phyloP scores from a whole-genome alignment of 2,888 invertebrate species.

The Chaetoderma sp. region DNA sequence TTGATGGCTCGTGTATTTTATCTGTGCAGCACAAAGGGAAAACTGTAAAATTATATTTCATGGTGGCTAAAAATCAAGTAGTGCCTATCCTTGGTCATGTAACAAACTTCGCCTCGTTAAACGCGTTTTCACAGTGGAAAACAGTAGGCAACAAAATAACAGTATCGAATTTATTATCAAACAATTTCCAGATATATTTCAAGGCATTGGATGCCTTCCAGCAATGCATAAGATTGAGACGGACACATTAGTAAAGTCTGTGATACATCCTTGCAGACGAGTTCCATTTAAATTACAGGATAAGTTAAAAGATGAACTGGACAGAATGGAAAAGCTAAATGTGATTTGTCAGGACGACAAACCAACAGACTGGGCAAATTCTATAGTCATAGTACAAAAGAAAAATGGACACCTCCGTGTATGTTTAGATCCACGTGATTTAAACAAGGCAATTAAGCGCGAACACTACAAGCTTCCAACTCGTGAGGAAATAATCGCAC shows the following conservation, averaged over 20 bases:
- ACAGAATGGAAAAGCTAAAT: slow-evolving; percentile 14
- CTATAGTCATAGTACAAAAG: slow-evolving; percentile 18
- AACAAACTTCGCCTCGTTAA: too few species aligned
- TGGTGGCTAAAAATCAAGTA: too few species aligned
- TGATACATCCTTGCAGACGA: slow-evolving; percentile 27
- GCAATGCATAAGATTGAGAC: slow-evolving; percentile 28
- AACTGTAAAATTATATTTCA: too few species aligned
- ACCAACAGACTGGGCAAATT: slow-evolving; percentile 20
- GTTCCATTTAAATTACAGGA: slow-evolving; percentile 32
- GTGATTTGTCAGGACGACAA: slow-evolving; percentile 15
- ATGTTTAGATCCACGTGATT: slow-evolving; percentile 25
- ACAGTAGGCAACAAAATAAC: background rate
- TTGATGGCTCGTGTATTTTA: too few species aligned
- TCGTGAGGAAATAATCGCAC: slow-evolving; percentile 31
- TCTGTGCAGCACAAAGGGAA: too few species aligned
- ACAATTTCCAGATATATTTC: slow-evolving; percentile 31
- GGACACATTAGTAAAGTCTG: slow-evolving; percentile 17
- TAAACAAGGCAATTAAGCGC: slow-evolving; percentile 34
- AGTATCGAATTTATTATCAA: background rate
- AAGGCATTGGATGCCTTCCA: slow-evolving; percentile 31
- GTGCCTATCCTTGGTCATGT: too few species aligned
- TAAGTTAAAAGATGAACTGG: slow-evolving; percentile 20
- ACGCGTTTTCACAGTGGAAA: too few species aligned
- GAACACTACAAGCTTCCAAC: slow-evolving; percentile 31
- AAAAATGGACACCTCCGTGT: slow-evolving; percentile 15